Percentiles rank a stretch among this genome's conserved stretches.
phyloP scores from a whole-genome alignment of 1,140 invertebrate genomes.

The Drosophila seguyi region DNA sequence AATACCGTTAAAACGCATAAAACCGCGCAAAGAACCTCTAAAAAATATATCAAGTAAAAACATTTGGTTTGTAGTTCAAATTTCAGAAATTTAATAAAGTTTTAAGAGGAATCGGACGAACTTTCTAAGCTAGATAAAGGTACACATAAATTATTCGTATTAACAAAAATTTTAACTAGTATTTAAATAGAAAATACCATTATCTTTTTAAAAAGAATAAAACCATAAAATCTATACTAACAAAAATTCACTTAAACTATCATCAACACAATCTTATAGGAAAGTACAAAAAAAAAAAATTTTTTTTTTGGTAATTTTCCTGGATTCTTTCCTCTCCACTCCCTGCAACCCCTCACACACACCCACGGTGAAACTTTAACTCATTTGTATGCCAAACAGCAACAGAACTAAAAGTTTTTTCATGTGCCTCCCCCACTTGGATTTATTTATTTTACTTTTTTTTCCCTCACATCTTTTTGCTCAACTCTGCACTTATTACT shows the following conservation, averaged over 20 bases:
- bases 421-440: slow-evolving; percentile 61
- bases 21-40: background rate
- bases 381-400: slow-evolving; percentile 83
- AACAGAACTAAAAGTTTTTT: slow-evolving; percentile 80
- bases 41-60: background rate
- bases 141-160: background rate
- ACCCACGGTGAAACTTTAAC: slow-evolving; percentile 69
- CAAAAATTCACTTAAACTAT: slow-evolving; percentile 34
- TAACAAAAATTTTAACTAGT: background rate
- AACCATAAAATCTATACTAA: background rate
- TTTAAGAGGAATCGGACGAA: background rate
- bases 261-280: slow-evolving; percentile 11
- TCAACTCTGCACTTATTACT: slow-evolving; percentile 76
- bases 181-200: background rate
- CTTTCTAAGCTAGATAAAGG: background rate
- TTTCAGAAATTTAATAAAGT: background rate
- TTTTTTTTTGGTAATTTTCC: slow-evolving; percentile 36
- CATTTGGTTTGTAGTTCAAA: too few relatives aligned
- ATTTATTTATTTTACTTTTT: slow-evolving; percentile 51
- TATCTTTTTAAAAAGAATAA: background rate
- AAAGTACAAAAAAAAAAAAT: slow-evolving; percentile 6
- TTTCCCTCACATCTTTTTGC: slow-evolving; percentile 41
- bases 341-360: background rate
- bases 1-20: background rate
- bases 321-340: slow-evolving; percentile 4